Evolutionary conservation across 1,140 invertebrate genomes (phyloP).

Genomic region (Ceratina calcarata): DNA sequence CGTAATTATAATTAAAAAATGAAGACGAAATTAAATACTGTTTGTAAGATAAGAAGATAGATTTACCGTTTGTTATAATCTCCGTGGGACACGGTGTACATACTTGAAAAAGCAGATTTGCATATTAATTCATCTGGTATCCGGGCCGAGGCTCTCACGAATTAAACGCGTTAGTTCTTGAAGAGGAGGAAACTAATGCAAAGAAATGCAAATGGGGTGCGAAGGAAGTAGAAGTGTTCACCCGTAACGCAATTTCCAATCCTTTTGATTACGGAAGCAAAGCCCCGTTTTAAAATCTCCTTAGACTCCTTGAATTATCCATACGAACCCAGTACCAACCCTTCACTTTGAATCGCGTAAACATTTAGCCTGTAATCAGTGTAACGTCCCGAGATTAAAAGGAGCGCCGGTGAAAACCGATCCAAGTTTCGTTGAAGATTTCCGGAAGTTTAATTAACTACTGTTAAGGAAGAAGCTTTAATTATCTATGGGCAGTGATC

Average conservation of each 20-base stretch:
- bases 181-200: not conserved
- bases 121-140: not conserved
- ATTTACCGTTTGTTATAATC: too few relatives aligned
- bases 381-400: too few relatives aligned
- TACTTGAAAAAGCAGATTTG: constrained; percentile 1
- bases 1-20: too few relatives aligned
- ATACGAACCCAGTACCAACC: not conserved
- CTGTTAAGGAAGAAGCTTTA: not conserved
- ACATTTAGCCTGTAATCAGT: too few relatives aligned
- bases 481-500: not conserved
- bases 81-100: too few relatives aligned
- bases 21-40: too few relatives aligned
- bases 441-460: too few relatives aligned
- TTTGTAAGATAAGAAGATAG: too few relatives aligned
- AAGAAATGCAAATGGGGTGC: constrained; percentile 11
- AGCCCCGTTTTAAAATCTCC: not conserved
- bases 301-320: too few relatives aligned
- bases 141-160: not conserved
- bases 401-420: too few relatives aligned
- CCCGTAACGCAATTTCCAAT: not conserved
- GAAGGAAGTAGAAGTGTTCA: not conserved
- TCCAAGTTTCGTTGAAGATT: too few relatives aligned
- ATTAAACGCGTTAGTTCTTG: constrained; percentile 6
- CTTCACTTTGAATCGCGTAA: not conserved
- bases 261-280: not conserved